Evolutionary conservation across 2,113 vertebrate species (phyloP), one percentile per base, ranked within the genome.

Genomic region (Ailurus styani): DNA sequence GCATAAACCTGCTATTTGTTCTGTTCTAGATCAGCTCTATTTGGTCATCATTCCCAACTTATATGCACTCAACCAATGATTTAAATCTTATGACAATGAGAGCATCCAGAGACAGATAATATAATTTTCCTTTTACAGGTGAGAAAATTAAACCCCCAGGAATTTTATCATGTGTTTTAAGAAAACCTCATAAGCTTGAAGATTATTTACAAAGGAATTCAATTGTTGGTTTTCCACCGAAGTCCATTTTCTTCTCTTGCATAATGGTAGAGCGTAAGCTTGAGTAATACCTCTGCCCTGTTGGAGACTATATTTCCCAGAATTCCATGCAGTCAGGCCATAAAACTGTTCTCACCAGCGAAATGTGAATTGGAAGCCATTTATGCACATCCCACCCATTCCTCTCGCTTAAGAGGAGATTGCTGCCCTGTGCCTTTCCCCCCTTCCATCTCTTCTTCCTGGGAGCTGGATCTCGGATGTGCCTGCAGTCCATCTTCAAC

Each of bases 321-420:
- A 68, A 31, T 62, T 87, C 87, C 42, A 42, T 14, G 21, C 5
- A 75, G 42, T 17, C 21, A 87, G 72, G 31, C n/a, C 78, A 34
- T 29, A 15, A 34, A 57, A 81, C 7, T 37, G 10, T 81, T 94
- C 94, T 68, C 40, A 31, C 57, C 34, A 55, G 7, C 55, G 50
- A 95, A 87, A 87, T 47, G 11, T 84, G 92, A 85, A 68, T 20
- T 29, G 18, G 37, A 72, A 52, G 8, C 50, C 78, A 57, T 78
- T 78, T 64, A 40, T 70, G 14, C 11, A 72, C 57, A 70, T 72
- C 20, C 15, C 45, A 40, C 21, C 34, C 34, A 18, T 87, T 95
- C 15, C 31, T 90, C 23, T 90, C 54, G 15, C 81, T 96, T 91
- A 64, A 94, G 92, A 86, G 64, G 81, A 97, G 77, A 77, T 86